Conservation (phyloP, 2,888 invertebrate species). For the Choreutis nemorana region DNA sequence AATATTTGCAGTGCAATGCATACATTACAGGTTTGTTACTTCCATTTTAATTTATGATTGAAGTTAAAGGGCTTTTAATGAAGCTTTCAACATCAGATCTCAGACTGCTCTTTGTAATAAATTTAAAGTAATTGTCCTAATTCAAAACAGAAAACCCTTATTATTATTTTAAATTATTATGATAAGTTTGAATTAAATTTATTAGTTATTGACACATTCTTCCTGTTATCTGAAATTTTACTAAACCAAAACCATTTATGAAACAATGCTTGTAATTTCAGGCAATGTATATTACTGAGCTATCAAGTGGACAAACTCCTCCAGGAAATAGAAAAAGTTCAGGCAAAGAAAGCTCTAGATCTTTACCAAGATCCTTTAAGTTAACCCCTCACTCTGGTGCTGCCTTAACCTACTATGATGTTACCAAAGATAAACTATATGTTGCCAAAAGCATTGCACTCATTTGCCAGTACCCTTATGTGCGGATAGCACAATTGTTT, state of each 20-base stretch:
- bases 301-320: constrained; percentile 81
- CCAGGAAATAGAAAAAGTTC: constrained; percentile 66
- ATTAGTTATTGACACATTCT: not conserved
- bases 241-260: constrained; percentile 1
- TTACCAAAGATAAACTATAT: constrained; percentile 91
- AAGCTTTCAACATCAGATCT: no score
- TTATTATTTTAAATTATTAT: no score
- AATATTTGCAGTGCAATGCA: constrained; percentile 97
- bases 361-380: constrained; percentile 90
- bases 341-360: constrained; percentile 79
- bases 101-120: no score
- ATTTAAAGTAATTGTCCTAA: no score
- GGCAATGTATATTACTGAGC: constrained; percentile 90
- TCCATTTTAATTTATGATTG: not conserved
- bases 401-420: constrained; percentile 89
- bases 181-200: not conserved
- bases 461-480: constrained; percentile 90
- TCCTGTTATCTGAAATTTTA: not conserved
- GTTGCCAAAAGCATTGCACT: constrained; percentile 96
- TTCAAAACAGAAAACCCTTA: no score
- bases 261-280: constrained; percentile 22
- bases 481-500: constrained; percentile 86
- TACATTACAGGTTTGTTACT: constrained; percentile 77
- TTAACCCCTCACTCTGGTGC: constrained; percentile 79
- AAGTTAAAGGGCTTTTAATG: no score